phyloP scores from a whole-genome alignment of 2,888 invertebrate genomes.

The Drosophila monieri region DNA sequence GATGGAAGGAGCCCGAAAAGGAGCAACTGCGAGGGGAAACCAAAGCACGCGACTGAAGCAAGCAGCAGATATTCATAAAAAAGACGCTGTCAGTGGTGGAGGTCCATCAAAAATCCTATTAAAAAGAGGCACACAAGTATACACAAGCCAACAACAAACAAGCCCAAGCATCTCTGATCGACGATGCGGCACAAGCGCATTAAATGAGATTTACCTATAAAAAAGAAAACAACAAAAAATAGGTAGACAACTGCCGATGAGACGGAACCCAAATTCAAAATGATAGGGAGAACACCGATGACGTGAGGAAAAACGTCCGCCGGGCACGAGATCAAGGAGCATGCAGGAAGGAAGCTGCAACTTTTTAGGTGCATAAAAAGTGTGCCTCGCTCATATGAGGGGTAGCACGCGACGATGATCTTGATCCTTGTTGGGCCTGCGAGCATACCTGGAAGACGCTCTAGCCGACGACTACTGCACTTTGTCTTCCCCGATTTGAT shows the following conservation, averaged over 20 bases:
- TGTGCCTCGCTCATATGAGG: conserved; percentile 44
- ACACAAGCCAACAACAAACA: conserved; percentile 54
- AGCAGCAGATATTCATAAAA: conserved; percentile 34
- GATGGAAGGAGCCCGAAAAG: conserved; percentile 12
- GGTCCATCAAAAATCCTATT: conserved; percentile 78
- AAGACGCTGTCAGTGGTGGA: conserved; percentile 19
- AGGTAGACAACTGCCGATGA: conserved; percentile 62
- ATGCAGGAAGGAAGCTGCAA: conserved; percentile 54
- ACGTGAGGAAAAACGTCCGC: conserved; percentile 44
- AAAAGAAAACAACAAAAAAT: conserved; percentile 45
- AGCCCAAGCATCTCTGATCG: conserved; percentile 53
- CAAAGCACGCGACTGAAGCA: conserved; percentile 70
- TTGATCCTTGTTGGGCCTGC: conserved; percentile 17
- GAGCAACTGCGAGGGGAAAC: not conserved
- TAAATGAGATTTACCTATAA: conserved; percentile 76
- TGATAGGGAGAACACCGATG: conserved; percentile 61
- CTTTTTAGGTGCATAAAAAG: conserved; percentile 60
- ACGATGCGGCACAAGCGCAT: conserved; percentile 62
- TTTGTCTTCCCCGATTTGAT: conserved; percentile 44
- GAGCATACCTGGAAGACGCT: conserved; percentile 53
- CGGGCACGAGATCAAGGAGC: conserved; percentile 59
- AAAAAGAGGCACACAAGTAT: conserved; percentile 64
- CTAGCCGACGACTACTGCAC: conserved; percentile 52
- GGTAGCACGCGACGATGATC: conserved; percentile 71
- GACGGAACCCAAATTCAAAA: conserved; percentile 43